These are phyloP conservation scores for Diorhabda elongata DNA, from an alignment of 1,140 invertebrate genomes.

Conservation along the genomic window DNA sequence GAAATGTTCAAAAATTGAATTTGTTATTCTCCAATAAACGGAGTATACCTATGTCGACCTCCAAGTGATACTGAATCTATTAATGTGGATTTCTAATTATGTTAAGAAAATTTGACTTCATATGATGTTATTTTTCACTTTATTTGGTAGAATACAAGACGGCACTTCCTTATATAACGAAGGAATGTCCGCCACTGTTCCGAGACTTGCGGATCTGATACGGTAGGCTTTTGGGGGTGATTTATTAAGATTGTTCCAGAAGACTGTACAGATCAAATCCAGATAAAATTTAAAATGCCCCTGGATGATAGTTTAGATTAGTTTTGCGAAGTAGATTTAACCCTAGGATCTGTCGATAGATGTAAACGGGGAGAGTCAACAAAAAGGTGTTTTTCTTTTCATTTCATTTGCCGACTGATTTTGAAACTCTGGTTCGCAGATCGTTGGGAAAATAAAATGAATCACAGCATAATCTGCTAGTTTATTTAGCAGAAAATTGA, in stretches of 20 bases:
- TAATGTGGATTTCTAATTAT: no score
- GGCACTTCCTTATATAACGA: not conserved
- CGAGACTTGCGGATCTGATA: conserved; percentile 11
- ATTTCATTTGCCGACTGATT: not conserved
- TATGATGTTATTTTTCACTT: no score
- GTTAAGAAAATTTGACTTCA: no score
- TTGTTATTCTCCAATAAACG: no score
- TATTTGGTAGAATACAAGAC: no score
- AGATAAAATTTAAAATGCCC: conserved; percentile 15
- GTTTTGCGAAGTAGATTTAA: conserved; percentile 5
- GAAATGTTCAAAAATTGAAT: no score
- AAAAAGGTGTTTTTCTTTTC: conserved; percentile 1
- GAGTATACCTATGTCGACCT: no score
- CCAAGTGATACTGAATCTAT: no score
- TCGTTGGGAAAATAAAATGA: conserved; percentile 1
- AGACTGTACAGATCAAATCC: conserved; percentile 16
- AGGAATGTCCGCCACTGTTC: not conserved
- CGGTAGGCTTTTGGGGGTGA: conserved; percentile 11
- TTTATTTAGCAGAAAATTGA: not conserved
- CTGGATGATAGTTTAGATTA: conserved; percentile 18
- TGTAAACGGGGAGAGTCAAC: not conserved
- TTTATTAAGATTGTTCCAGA: conserved; percentile 16
- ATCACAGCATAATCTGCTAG: not conserved
- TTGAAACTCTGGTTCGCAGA: not conserved
- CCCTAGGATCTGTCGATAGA: not conserved